Evolutionary conservation across 2,888 invertebrate genomes (phyloP).

Genomic region (Pandemis cinnamomeana): DNA sequence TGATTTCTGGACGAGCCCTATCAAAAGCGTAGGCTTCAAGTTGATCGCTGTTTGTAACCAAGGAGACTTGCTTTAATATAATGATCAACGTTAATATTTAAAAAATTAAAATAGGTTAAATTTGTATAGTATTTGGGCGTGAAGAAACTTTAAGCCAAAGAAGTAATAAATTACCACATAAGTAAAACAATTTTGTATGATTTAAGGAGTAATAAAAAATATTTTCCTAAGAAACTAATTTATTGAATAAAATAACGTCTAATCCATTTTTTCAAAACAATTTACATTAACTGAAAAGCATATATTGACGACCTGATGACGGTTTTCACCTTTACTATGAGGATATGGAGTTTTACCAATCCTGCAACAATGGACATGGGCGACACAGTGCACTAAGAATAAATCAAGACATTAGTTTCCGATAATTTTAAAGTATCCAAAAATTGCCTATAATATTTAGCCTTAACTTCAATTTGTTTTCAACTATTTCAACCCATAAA

Average conservation of each 20-base stretch:
- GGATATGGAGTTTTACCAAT: neutral
- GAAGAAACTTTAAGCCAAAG: slow-evolving; percentile 59
- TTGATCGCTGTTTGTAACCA: neutral
- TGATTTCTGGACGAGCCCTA: too few relatives aligned
- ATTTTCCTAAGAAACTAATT: slow-evolving; percentile 17
- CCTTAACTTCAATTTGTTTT: neutral
- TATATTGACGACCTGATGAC: neutral
- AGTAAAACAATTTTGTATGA: slow-evolving; percentile 36
- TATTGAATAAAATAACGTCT: slow-evolving; percentile 19
- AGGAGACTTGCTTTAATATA: neutral
- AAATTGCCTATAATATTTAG: neutral
- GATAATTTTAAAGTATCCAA: neutral
- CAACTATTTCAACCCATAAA: neutral
- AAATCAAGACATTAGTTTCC: neutral
- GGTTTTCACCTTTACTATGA: neutral
- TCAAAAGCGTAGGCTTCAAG: neutral
- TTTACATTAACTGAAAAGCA: neutral
- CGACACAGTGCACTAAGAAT: too few relatives aligned
- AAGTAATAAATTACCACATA: slow-evolving; percentile 44
- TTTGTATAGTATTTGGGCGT: neutral
- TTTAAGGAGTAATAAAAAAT: slow-evolving; percentile 30
- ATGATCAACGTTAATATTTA: neutral
- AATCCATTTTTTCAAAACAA: slow-evolving; percentile 28
- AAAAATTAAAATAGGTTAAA: neutral
- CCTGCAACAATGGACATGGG: too few relatives aligned